Conservation (phyloP, 1,140 invertebrate genomes). For the Ostrea denselamellosa region DNA sequence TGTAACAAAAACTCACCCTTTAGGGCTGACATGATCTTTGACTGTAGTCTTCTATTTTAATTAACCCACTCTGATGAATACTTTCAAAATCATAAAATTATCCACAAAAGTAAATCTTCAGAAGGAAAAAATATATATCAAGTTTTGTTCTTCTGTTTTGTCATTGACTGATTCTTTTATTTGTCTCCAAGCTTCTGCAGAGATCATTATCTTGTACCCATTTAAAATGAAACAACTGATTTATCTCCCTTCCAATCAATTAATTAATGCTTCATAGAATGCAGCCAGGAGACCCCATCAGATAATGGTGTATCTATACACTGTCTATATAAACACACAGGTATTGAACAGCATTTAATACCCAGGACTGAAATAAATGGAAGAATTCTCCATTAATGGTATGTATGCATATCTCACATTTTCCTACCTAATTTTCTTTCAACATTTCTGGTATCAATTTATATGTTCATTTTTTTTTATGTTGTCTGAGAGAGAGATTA, state of each 20-base stretch:
- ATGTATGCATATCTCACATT: background rate
- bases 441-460: background rate
- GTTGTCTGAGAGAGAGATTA: background rate
- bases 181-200: background rate
- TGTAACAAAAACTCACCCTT: background rate
- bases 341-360: background rate
- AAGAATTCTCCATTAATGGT: background rate
- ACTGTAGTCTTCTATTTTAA: background rate
- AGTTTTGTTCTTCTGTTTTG: background rate
- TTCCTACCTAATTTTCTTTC: background rate
- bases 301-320: background rate
- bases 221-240: background rate
- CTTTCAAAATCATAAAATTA: background rate
- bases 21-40: background rate
- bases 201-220: background rate
- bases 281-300: background rate
- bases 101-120: background rate
- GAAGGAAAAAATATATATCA: background rate
- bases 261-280: background rate
- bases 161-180: background rate
- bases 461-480: background rate
- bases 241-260: slow-evolving; percentile 5
- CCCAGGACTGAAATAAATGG: too few relatives aligned
- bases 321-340: background rate
- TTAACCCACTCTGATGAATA: background rate